Evolutionary conservation across 2,888 invertebrate genomes (phyloP), one percentile per base, ranked within the genome.

Genomic region (Aleiodes alternator): DNA sequence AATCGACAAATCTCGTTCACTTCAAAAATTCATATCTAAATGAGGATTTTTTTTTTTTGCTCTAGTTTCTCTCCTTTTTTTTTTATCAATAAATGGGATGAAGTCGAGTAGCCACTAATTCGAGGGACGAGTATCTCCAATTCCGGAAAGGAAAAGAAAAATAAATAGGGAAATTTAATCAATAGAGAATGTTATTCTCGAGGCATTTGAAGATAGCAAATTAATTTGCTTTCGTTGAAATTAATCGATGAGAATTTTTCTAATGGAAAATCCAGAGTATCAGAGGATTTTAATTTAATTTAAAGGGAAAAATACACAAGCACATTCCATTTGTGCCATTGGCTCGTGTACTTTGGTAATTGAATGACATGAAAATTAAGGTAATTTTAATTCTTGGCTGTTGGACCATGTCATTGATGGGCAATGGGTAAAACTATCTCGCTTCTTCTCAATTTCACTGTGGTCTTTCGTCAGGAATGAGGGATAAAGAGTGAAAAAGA

Each of bases 301-400:
- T 38, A 43, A 61, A 14, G 38, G 9, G 38, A 61, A n/a, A 61
- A 16, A 43, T 61, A 16, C 61, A 1, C 61, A 1, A 34, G 34
- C 34, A 34, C 6, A 0, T 48, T 48, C 23, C 23, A 64, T 43
- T 23, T 43, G 48, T 38, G 64, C 48, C 48, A 43, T 64, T 64
- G 43, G 64, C 64, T 64, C 48, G 64, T 56, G 70, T 34, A 70
- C 43, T 50, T 2, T 14, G 7, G 72, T 55, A 73, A 76, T 76
- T 73, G 59, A 76, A 73, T 69, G 38, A 75, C 57, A n/a, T 43
- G 64, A 75, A 68, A 77, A 77, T 75, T 72, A 75, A 61, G 69
- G 64, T 56, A 69, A 75, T 74, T 75, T 72, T 72, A 66, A 75
- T 68, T 61, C 55, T 56, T 61, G 61, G 38, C 72, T 48, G 16